Base-by-base conservation (phyloP, 2,888 invertebrate species). In the Gryllus longicercus region DNA sequence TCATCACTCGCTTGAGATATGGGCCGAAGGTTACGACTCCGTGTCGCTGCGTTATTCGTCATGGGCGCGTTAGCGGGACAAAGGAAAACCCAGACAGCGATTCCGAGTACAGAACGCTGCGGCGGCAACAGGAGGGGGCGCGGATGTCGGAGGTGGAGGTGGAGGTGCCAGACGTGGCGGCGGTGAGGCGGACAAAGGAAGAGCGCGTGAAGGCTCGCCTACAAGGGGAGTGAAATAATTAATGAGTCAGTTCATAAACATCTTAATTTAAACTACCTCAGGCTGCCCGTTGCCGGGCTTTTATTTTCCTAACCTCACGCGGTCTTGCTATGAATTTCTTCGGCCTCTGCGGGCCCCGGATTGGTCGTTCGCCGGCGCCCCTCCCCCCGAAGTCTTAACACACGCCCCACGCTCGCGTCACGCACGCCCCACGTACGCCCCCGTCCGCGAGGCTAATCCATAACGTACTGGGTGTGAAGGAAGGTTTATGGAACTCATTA, bases 211-310 rank as follows among this genome's bases (percentile, higher is more conserved):
- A 63, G 14, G n/a, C 63, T n/a, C 63, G 63, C 63, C 63, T 18
- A 16, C 63, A n/a, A 63, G 63, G n/a, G 63, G n/a, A 63, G 63
- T 63, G 63, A 63, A 63, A 63, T 63, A 63, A 63, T 63, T 63
- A 63, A 63, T 63, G 63, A 63, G 63, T 63, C 63, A 16, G 63
- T 63, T 63, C 63, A 63, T 63, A 63, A 63, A 63, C 63, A 63
- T 63, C 63, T 63, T 63, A 63, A 63, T 63, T 63, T 63, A 63
- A 63, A 63, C 63, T 63, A 63, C 63, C 63, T 18, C 63, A 8
- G n/a, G 63, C 16, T 63, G 63, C 11, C 16, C 14, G 63, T 63
- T n/a, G 63, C 38, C 38, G 38, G 38, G 38, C 38, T 38, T 38
- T 38, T 38, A 38, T 38, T 38, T 38, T 38, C 38, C 38, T 38